Base-by-base conservation (phyloP, 2,888 invertebrate genomes). In the Eupithecia subumbrata region DNA sequence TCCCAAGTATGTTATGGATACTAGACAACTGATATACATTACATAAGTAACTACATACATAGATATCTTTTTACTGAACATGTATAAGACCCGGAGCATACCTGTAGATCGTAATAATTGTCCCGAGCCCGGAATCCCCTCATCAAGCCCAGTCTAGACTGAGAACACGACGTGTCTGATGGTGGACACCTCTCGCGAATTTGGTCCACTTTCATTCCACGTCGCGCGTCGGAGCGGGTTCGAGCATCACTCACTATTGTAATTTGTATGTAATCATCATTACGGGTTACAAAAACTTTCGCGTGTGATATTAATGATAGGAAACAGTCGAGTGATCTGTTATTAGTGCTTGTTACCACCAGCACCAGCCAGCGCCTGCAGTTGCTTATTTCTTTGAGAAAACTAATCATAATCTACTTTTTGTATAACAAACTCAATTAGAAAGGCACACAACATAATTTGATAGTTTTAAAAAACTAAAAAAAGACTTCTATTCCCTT, bases 181-280 rank as follows among this genome's bases (percentile, higher is more conserved):
- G 14, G 9, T 18, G 48, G 16, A 48, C 16, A 52, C 34, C 48
- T 37, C 45, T 60, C 56, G 56, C 76, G 67, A 73, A 73, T 68
- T 45, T 40, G 25, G 68, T n/a, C n/a, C 0, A 68, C 75, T 72
- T 72, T 72, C 69, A 72, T 75, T 63, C 69, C 30, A 43, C 18
- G 22, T 14, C 14, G 30, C 30, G 30, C 30, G 45, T 52, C 43
- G 64, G 72, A 45, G 69, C 37, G n/a, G 56, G 45, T 45, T 63
- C 25, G 66, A 69, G 63, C 69, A 67, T 48, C 48, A 48, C 66
- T 56, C 70, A 64, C 72, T 45, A 37, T 71, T n/a, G 8, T n/a
- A 8, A 52, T n/a, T n/a, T n/a, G 45, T 30, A 76, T 71, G 76
- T 68, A 73, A 76, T 76, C 71, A 76, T 76, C 52, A 73, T 76